These are phyloP conservation scores for Scleropages formosus DNA, from an alignment of 2,797 vertebrate genomes.

Conservation along the genomic window DNA sequence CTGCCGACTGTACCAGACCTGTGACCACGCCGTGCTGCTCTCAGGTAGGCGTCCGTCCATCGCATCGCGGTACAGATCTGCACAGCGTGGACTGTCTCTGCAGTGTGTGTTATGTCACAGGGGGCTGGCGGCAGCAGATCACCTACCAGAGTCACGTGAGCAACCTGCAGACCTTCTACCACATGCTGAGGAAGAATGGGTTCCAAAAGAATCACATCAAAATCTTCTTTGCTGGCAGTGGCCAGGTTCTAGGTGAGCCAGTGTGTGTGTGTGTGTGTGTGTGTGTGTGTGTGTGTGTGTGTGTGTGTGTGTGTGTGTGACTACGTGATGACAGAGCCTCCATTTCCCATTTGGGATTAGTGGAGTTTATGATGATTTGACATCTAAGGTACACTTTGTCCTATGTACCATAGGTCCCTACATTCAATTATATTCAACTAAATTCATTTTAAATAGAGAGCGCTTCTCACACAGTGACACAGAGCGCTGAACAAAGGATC, in stretches of 20 bases:
- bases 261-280: not conserved
- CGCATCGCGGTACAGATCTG: too few relatives aligned
- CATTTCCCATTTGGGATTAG: not conserved
- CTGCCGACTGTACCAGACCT: slow-evolving; percentile 79
- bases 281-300: too few relatives aligned
- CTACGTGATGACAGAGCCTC: not conserved
- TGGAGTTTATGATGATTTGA: too few relatives aligned
- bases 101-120: slow-evolving; percentile 43
- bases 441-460: too few relatives aligned
- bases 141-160: slow-evolving; percentile 68
- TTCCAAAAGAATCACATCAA: slow-evolving; percentile 76
- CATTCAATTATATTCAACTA: too few relatives aligned
- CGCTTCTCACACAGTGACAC: too few relatives aligned
- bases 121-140: slow-evolving; percentile 77
- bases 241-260: slow-evolving; percentile 64
- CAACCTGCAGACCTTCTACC: slow-evolving; percentile 68
- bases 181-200: slow-evolving; percentile 72
- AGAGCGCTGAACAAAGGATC: too few relatives aligned
- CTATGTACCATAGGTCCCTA: too few relatives aligned
- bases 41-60: slow-evolving; percentile 71
- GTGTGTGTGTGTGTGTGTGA: not conserved
- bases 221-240: slow-evolving; percentile 71
- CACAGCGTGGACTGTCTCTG: not conserved
- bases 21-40: slow-evolving; percentile 75
- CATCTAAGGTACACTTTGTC: too few relatives aligned